Conservation (phyloP, 2,888 invertebrate species). For the Salticus scenicus region DNA sequence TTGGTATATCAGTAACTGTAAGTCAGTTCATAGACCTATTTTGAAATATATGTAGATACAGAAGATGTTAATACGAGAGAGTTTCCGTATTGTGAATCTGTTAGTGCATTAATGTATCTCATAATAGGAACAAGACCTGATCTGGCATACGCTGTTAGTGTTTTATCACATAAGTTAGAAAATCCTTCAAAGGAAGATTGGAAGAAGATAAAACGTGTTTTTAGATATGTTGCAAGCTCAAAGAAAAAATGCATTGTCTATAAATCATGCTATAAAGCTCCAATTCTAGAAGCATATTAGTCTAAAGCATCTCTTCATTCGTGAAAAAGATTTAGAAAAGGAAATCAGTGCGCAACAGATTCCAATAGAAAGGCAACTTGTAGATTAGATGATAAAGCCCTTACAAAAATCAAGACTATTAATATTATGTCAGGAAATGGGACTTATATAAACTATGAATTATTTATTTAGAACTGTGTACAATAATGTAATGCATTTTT, state of each 20-base stretch:
- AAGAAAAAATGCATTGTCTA: no score
- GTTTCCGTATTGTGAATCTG: constrained; percentile 28
- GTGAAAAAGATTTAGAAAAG: constrained; percentile 23
- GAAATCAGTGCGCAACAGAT: constrained; percentile 36
- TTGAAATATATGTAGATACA: no score
- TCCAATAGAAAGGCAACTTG: constrained; percentile 35
- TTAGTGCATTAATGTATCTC: constrained; percentile 46
- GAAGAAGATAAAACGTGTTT: constrained; percentile 18
- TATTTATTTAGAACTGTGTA: no score
- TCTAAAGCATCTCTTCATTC: constrained; percentile 33
- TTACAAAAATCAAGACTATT: not conserved
- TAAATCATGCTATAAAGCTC: no score
- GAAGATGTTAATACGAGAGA: no score
- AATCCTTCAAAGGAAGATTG: constrained; percentile 19
- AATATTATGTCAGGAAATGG: no score
- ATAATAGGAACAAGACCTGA: constrained; percentile 55
- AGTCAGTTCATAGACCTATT: not conserved
- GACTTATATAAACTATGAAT: no score
- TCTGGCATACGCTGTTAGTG: constrained; percentile 34
- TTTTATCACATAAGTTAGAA: constrained; percentile 29
- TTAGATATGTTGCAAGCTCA: constrained; percentile 25
- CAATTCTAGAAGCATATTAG: constrained; percentile 71
- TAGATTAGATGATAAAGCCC: constrained; percentile 48
- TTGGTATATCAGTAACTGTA: constrained; percentile 29
- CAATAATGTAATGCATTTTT: no score